Evolutionary conservation across 2,888 invertebrate genomes (phyloP).

Genomic region (Tipula unca): DNA sequence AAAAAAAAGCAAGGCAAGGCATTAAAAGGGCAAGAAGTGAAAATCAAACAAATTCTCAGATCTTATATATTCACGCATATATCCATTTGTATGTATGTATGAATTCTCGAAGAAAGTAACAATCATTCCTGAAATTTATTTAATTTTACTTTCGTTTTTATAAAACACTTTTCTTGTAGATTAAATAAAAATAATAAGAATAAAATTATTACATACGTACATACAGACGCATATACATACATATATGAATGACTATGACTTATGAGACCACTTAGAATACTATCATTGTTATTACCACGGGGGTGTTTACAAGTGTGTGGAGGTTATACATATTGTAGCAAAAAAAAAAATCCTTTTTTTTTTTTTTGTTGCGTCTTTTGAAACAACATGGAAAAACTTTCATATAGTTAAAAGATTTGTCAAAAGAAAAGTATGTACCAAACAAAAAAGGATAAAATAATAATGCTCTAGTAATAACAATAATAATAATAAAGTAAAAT

Average conservation of each 20-base stretch:
- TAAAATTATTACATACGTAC: background rate
- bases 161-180: constrained; percentile 14
- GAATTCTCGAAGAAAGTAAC: background rate
- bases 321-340: background rate
- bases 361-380: background rate
- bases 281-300: constrained; percentile 8
- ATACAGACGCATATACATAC: too few species aligned
- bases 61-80: background rate
- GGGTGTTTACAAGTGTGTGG: background rate
- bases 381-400: background rate
- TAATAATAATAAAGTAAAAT: constrained; percentile 14
- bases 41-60: background rate
- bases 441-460: background rate
- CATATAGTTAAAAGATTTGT: constrained; percentile 14
- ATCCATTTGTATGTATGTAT: background rate
- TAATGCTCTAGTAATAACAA: background rate
- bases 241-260: background rate
- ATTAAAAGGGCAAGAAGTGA: background rate
- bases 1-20: background rate
- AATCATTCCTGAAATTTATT: background rate
- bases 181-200: constrained; percentile 14
- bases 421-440: constrained; percentile 1
- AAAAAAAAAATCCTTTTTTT: background rate
- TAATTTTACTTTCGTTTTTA: background rate
- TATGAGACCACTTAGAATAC: background rate